Base-by-base conservation (phyloP, 2,797 vertebrate species). In the Huso huso region DNA sequence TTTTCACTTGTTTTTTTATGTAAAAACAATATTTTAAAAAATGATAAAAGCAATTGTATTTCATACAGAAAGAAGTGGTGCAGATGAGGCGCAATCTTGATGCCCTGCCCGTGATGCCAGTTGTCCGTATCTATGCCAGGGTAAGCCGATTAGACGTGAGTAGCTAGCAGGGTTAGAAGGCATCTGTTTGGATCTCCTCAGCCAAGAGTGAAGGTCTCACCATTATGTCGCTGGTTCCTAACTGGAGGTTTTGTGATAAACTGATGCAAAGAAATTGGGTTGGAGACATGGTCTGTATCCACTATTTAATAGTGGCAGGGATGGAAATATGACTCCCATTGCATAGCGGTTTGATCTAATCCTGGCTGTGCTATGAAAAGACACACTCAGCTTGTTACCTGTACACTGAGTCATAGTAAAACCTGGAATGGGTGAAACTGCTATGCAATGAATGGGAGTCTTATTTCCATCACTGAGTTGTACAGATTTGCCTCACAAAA, bases 81-180 rank as follows among this genome's bases (percentile, higher is more conserved):
- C 68, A 60, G 72, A 74, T 76, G 64, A 79, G 77, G 77, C 71
- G 74, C 73, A 75, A 70, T 81, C 84, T 78, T 79, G 77, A 78
- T 70, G 79, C 78, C 75, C 79, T 85, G 76, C 78, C 70, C 58
- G 73, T 79, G 77, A 79, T 83, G 85, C 86, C 86, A 87, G 80
- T 81, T 76, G 75, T 77, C 84, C 75, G 81, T 84, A 78, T 72
- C 65, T 71, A 66, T 66, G 64, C 55, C 76, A 69, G 68, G 60
- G 66, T 78, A 78, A 78, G 76, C 74, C 71, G 76, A 78, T 78
- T 78, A 78, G 67, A 64, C 68, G 63, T 66, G 74, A 67, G 73
- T 69, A 68, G 65, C 70, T 74, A 50, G 63, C 70, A 58, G 64
- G 52, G 65, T 63, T 71, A 52, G 49, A 63, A 63, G 69, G 65